A percentile compares a stretch with the other conserved stretches of the same genome.
phyloP scores from a whole-genome alignment of 2,113 vertebrate species.

The Ceyx cyanopectus region DNA sequence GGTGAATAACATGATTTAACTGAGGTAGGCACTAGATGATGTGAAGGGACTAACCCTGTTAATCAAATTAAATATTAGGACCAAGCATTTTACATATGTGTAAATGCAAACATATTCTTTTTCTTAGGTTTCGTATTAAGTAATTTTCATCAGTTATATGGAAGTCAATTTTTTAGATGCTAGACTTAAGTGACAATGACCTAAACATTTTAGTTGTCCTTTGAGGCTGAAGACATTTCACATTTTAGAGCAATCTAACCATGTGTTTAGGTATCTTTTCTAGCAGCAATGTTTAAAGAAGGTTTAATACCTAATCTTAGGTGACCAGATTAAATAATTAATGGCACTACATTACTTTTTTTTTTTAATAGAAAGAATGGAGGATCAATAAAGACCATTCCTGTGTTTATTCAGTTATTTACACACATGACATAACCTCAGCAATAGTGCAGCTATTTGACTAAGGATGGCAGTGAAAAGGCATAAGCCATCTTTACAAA shows the following conservation, averaged over 20 bases:
- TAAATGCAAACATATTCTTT: background rate
- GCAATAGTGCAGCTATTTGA: background rate
- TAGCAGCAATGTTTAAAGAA: background rate
- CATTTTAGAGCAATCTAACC: background rate
- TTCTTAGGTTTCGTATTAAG: background rate
- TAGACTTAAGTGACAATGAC: background rate
- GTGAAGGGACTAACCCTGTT: background rate
- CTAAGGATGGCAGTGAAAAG: background rate
- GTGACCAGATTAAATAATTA: background rate
- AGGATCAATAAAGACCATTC: background rate
- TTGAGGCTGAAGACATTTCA: background rate
- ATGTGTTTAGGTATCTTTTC: background rate
- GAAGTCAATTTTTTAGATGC: background rate
- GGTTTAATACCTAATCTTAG: background rate
- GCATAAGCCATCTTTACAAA: background rate
- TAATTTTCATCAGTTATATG: background rate
- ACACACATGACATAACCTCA: background rate
- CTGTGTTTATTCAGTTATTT: background rate
- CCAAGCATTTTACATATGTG: background rate
- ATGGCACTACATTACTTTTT: background rate
- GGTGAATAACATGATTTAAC: background rate
- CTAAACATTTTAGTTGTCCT: background rate
- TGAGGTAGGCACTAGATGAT: background rate
- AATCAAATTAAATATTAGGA: background rate
- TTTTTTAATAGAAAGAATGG: background rate